These are phyloP conservation scores for Limonius californicus DNA, from an alignment of 1,140 invertebrate species.

Conservation along the genomic window DNA sequence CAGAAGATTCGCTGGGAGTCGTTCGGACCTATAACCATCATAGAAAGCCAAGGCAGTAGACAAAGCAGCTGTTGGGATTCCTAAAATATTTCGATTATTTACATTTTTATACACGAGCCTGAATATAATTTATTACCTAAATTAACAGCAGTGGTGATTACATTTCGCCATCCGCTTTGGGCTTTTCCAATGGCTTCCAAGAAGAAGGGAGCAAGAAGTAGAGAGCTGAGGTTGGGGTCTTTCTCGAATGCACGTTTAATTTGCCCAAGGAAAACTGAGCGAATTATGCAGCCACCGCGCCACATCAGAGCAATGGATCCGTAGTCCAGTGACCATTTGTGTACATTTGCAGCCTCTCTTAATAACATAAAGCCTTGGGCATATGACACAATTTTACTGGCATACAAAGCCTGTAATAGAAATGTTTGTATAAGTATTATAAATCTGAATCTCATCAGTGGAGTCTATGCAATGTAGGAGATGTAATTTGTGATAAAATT, in stretches of 20 bases:
- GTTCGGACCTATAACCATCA: slow-evolving; percentile 75
- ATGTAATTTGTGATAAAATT: no score
- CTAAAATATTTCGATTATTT: no score
- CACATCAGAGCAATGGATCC: slow-evolving; percentile 99
- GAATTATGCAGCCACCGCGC: slow-evolving; percentile 98
- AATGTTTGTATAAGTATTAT: no score
- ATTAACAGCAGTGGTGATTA: slow-evolving; percentile 58
- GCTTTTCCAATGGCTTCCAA: slow-evolving; percentile 74
- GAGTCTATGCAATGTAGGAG: no score
- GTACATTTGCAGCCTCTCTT: slow-evolving; percentile 85
- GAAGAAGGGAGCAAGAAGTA: slow-evolving; percentile 96
- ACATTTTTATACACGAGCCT: background rate
- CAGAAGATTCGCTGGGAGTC: slow-evolving; percentile 45
- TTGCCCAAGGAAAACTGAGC: slow-evolving; percentile 93
- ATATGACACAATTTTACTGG: slow-evolving; percentile 98
- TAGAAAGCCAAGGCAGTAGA: slow-evolving; percentile 94
- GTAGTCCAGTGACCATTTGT: slow-evolving; percentile 95
- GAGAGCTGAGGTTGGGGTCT: slow-evolving; percentile 82
- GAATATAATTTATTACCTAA: slow-evolving; percentile 36
- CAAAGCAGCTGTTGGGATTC: slow-evolving; percentile 90
- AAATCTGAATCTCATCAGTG: no score
- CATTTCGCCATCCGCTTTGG: slow-evolving; percentile 70
- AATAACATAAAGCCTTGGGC: slow-evolving; percentile 99
- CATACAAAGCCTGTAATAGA: slow-evolving; percentile 89
- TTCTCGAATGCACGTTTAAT: slow-evolving; percentile 96